A percentile compares a stretch with the other conserved stretches of the same genome.
Evolutionary conservation across 2,888 invertebrate genomes (phyloP).

Genomic region (Ischnura elegans): DNA sequence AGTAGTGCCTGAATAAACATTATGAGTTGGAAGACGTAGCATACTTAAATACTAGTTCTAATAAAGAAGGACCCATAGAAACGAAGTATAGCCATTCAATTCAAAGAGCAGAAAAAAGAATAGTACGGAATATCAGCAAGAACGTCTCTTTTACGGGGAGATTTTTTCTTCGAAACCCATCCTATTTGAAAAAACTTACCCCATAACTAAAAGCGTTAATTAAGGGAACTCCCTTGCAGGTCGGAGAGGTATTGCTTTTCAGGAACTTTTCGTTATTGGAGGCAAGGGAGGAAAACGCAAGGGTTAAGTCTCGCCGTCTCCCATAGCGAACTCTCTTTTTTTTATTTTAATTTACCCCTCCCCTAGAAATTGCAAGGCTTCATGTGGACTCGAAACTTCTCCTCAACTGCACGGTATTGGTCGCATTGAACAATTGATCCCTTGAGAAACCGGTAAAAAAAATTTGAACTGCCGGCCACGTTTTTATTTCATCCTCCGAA

Average conservation of each 20-base stretch:
- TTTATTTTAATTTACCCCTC: neutral
- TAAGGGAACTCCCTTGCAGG: slow-evolving; percentile 18
- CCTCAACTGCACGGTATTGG: neutral
- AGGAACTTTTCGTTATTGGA: slow-evolving; percentile 17
- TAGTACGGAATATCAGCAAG: neutral
- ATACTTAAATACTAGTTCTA: too few relatives aligned
- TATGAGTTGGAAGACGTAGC: too few relatives aligned
- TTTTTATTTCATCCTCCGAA: neutral
- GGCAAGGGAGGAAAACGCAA: neutral
- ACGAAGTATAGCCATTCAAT: neutral
- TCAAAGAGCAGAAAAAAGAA: neutral
- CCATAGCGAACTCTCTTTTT: neutral
- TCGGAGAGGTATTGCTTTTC: slow-evolving; percentile 1
- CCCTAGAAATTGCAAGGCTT: neutral
- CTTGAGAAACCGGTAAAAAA: neutral
- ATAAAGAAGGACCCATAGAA: too few relatives aligned
- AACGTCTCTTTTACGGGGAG: neutral
- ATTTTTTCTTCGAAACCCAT: neutral
- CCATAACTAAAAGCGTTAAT: slow-evolving; percentile 7
- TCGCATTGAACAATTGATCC: slow-evolving; percentile 34
- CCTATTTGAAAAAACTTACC: neutral
- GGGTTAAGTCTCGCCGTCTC: neutral
- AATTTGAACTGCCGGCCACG: neutral
- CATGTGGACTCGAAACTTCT: neutral
- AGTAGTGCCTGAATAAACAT: too few relatives aligned